Percentiles rank a stretch among this genome's conserved stretches.
Evolutionary conservation across 2,888 invertebrate genomes (phyloP).

Genomic region (Temnothorax rugatulus): DNA sequence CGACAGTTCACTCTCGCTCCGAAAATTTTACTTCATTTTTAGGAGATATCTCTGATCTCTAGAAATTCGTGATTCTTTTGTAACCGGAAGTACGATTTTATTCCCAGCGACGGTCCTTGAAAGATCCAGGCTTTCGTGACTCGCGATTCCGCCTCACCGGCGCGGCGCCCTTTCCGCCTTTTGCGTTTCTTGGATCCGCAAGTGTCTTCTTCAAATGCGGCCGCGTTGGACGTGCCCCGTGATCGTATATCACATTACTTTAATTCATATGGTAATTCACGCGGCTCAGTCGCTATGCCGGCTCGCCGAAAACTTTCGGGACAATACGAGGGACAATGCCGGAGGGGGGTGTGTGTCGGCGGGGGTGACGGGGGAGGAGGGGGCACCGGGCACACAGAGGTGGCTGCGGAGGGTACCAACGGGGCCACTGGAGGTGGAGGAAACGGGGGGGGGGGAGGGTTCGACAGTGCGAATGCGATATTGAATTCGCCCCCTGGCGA

Average conservation of each 20-base stretch:
- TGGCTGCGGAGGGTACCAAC: slow-evolving; percentile 42
- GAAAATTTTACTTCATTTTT: not conserved
- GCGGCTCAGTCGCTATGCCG: slow-evolving; percentile 77
- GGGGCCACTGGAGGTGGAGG: slow-evolving; percentile 32
- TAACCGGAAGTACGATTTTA: not conserved
- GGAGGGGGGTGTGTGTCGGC: slow-evolving; percentile 51
- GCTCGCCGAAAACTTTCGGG: slow-evolving; percentile 83
- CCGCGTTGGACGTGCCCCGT: slow-evolving; percentile 44
- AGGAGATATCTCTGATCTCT: not conserved
- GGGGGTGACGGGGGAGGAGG: slow-evolving; percentile 30
- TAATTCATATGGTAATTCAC: slow-evolving; percentile 94
- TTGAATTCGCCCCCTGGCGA: slow-evolving; percentile 82
- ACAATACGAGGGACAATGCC: slow-evolving; percentile 84
- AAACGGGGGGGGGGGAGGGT: slow-evolving; percentile 60
- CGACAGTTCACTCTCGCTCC: not conserved
- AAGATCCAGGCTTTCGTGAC: slow-evolving; percentile 31
- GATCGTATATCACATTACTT: slow-evolving; percentile 91
- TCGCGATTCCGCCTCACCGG: slow-evolving; percentile 42
- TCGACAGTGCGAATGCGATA: slow-evolving; percentile 82
- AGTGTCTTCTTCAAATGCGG: slow-evolving; percentile 68
- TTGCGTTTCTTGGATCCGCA: slow-evolving; percentile 50
- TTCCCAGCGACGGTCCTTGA: slow-evolving; percentile 8
- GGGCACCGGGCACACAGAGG: slow-evolving; percentile 47
- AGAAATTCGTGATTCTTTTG: not conserved
- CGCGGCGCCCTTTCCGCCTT: slow-evolving; percentile 46